Conservation (phyloP, 2,797 vertebrate species). For the Xenops minutus region DNA sequence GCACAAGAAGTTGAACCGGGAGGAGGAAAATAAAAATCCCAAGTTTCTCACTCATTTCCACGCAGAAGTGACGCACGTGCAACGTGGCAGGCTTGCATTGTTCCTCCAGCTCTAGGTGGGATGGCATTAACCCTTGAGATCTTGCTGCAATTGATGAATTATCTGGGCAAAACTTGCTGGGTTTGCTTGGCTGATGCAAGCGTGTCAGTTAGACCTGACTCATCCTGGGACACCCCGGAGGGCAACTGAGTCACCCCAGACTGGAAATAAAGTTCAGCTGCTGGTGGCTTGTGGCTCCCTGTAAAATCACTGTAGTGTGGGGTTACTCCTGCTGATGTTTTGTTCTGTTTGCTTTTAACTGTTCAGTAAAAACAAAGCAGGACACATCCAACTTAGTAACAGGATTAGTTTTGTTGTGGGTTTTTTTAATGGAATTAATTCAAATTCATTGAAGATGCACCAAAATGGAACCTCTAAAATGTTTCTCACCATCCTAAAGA, state of each 20-base stretch:
- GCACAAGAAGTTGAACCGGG: constrained; percentile 22
- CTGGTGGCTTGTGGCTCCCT: neutral
- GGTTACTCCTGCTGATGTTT: neutral
- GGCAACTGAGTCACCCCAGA: neutral
- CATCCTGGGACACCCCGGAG: neutral
- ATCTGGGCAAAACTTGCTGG: neutral
- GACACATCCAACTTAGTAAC: neutral
- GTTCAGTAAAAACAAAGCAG: neutral
- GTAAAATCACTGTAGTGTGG: neutral
- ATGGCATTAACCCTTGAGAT: constrained; percentile 22
- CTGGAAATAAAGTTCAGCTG: neutral
- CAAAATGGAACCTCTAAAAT: neutral
- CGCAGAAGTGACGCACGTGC: constrained; percentile 52
- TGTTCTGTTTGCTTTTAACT: neutral
- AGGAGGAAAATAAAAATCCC: neutral
- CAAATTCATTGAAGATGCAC: neutral
- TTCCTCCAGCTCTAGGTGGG: neutral
- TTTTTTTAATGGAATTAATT: neutral
- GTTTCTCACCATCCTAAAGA: neutral
- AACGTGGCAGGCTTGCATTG: neutral
- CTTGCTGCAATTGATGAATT: neutral
- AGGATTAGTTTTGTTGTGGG: neutral
- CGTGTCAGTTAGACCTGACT: neutral
- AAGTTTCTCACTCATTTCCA: constrained; percentile 61
- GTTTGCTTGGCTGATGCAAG: neutral